Base-by-base conservation (phyloP, 2,888 invertebrate genomes). In the Drosophila austrosaltans region DNA sequence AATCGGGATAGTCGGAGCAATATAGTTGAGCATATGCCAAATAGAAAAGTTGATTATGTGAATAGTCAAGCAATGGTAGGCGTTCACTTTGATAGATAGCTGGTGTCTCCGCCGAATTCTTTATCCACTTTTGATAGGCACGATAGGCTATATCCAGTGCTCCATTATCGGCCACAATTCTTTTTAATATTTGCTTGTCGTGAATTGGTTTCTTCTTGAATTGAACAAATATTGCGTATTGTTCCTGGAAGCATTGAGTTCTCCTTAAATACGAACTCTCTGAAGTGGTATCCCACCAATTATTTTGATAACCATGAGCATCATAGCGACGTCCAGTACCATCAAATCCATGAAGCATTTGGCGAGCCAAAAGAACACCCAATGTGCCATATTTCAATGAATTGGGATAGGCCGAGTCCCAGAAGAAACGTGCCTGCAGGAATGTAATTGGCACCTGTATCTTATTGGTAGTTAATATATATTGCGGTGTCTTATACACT, bases 281-380 rank as follows among this genome's bases (percentile, higher is more conserved):
- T 2, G 91, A 87, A 6, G 69, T 69, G 1, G 66, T 36, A 58
- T 91, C 91, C 91, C 91, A 91, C 91, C 91, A 91, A 10, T 81
- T 79, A 16, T 89, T 91, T 8, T 82, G 78, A 28, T 89, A 81
- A 22, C 91, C 90, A 54, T 86, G 78, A 0, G 85, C 79, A 57
- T 92, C 92, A 48, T 82, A 91, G 10, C 80, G 89, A 6, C 89
- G 80, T 0, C 91, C 92, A 5, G 81, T 67, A 0, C 84, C 83
- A 62, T 92, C 92, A 63, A 92, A 91, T 4, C 89, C 92, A 44
- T 89, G 90, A 1, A 91, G 70, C 82, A 92, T 86, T 75, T 92
- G 90, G 16, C 91, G 89, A 0, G 91, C 92, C 4, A 91, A 69
- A 0, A 91, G 67, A 3, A 87, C 90, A 0, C 92, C 91, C 10